Conservation (phyloP, 2,888 invertebrate species). For the Athrips mouffetella region DNA sequence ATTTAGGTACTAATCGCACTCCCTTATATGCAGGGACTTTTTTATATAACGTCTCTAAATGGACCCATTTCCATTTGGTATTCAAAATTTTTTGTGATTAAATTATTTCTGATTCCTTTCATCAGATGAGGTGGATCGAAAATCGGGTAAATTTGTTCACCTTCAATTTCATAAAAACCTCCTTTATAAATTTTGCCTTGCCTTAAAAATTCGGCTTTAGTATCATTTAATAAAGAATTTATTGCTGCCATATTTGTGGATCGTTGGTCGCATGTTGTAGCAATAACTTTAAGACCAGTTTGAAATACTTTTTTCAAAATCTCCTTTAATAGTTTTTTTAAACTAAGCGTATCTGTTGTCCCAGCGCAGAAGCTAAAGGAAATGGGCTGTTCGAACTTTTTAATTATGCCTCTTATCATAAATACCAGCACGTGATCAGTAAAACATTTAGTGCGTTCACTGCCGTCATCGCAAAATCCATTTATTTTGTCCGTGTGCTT, state of each 20-base stretch:
- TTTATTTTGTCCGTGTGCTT: conserved; percentile 10
- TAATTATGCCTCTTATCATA: conserved; percentile 18
- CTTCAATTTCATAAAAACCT: conserved; percentile 9
- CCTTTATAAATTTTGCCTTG: conserved; percentile 2
- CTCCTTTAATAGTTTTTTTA: conserved; percentile 11
- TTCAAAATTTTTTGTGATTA: conserved; percentile 18
- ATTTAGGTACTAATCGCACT: conserved; percentile 16
- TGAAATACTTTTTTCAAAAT: conserved; percentile 3
- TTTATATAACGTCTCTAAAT: conserved; percentile 17
- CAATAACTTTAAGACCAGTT: conserved; percentile 12
- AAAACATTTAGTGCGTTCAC: neutral
- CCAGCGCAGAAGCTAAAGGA: conserved; percentile 10
- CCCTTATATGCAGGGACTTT: conserved; percentile 18
- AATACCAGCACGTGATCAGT: conserved; percentile 19
- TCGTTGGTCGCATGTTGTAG: conserved; percentile 16
- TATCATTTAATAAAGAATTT: conserved; percentile 13
- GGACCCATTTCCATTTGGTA: conserved; percentile 19
- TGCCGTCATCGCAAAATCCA: conserved; percentile 13
- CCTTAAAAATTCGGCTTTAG: conserved; percentile 13
- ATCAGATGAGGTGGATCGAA: conserved; percentile 18
- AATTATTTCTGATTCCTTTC: conserved; percentile 21
- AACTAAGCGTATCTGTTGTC: neutral
- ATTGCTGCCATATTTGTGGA: conserved; percentile 18
- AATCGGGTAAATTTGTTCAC: conserved; percentile 14
- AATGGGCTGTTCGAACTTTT: conserved; percentile 18